These are phyloP conservation scores for Willowsia nigromaculata DNA, from an alignment of 2,888 invertebrate genomes.

Conservation along the genomic window DNA sequence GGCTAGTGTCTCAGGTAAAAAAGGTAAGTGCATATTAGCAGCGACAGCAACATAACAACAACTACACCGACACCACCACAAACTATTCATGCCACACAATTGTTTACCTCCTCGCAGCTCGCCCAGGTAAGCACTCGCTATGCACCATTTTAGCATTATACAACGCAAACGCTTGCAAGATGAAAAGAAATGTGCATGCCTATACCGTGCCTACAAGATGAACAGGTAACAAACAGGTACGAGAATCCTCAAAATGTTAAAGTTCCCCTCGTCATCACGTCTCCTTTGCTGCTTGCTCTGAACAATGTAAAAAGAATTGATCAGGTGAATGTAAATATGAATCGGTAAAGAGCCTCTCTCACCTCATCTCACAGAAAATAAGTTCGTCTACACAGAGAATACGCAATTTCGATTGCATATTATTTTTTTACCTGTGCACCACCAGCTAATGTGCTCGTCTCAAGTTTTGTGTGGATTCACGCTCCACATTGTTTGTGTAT, in stretches of 20 bases:
- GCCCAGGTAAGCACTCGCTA: neutral
- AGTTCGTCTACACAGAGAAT: neutral
- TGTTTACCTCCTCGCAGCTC: neutral
- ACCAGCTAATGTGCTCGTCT: too few species aligned
- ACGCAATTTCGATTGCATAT: slow-evolving; percentile 1
- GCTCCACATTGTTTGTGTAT: neutral
- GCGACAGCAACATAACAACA: neutral
- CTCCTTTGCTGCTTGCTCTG: neutral
- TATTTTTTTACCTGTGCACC: neutral
- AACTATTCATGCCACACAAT: slow-evolving; percentile 29
- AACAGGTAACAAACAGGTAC: slow-evolving; percentile 49
- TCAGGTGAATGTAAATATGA: slow-evolving; percentile 30
- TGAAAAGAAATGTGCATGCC: neutral
- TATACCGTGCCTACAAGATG: neutral
- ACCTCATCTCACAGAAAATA: slow-evolving; percentile 2
- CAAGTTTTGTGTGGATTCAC: neutral
- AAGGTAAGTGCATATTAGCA: slow-evolving; percentile 42
- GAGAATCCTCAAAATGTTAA: neutral
- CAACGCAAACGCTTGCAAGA: neutral
- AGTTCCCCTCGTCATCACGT: slow-evolving; percentile 12
- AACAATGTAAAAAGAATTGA: slow-evolving; percentile 31
- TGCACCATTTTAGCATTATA: slow-evolving; percentile 20
- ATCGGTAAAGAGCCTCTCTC: slow-evolving; percentile 18
- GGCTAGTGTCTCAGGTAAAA: slow-evolving; percentile 66
- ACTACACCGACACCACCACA: neutral